These are phyloP conservation scores for Drosophila rhopaloa DNA, from an alignment of 1,140 invertebrate genomes.

Conservation along the genomic window DNA sequence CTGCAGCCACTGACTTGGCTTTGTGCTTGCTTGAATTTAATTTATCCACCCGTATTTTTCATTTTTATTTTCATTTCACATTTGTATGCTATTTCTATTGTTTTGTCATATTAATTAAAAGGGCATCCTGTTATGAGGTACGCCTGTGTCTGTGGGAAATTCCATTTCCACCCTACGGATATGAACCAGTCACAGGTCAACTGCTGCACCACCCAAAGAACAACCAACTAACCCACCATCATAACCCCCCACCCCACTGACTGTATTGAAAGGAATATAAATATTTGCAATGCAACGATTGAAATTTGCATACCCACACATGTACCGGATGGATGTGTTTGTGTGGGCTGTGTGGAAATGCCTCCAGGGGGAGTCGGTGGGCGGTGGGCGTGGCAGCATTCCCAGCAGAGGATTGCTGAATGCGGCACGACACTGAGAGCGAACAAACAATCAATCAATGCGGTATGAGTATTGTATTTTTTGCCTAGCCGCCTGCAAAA, in stretches of 20 bases:
- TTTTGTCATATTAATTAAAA: slow-evolving; percentile 38
- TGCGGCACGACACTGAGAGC: slow-evolving; percentile 36
- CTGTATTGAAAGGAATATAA: slow-evolving; percentile 57
- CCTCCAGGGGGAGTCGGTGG: slow-evolving; percentile 3
- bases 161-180: slow-evolving; percentile 15
- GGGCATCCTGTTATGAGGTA: slow-evolving; percentile 12
- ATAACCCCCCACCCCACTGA: neutral
- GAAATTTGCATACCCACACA: slow-evolving; percentile 56
- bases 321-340: neutral
- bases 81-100: slow-evolving; percentile 11
- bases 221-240: slow-evolving; percentile 3
- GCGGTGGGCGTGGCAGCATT: slow-evolving; percentile 11
- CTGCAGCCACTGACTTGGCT: neutral
- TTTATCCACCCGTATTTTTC: neutral
- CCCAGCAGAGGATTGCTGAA: slow-evolving; percentile 16
- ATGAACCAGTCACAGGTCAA: slow-evolving; percentile 7
- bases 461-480: slow-evolving; percentile 54
- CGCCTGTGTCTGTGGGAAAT: slow-evolving; percentile 8
- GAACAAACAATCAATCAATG: slow-evolving; percentile 71
- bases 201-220: slow-evolving; percentile 1
- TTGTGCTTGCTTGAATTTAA: neutral
- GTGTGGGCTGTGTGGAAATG: slow-evolving; percentile 20
- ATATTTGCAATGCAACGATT: slow-evolving; percentile 58
- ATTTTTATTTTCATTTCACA: neutral
- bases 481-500: slow-evolving; percentile 31